A percentile compares a stretch with the other conserved stretches of the same genome.
These are phyloP conservation scores for Drosophila acutilabella DNA, from an alignment of 2,888 invertebrate genomes.

Conservation along the genomic window DNA sequence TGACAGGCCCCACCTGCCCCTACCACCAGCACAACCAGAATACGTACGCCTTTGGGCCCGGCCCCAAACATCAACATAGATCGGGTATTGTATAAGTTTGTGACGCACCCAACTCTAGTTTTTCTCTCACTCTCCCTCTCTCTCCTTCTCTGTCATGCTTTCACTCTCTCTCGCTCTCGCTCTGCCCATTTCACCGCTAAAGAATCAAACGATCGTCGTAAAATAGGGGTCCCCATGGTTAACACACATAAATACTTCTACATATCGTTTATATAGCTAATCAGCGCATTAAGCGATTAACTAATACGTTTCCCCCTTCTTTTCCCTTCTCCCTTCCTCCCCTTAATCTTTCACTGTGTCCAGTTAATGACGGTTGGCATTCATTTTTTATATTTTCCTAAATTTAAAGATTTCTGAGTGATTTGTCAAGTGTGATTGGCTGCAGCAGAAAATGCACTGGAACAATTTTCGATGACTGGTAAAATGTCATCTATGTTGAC, in stretches of 20 bases:
- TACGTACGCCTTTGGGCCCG: slow-evolving; percentile 8
- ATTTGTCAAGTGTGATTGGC: slow-evolving; percentile 34
- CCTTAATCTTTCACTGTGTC: background rate
- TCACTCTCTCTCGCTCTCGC: background rate
- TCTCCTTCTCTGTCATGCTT: background rate
- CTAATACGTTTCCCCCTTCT: slow-evolving; percentile 30
- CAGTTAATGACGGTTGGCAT: background rate
- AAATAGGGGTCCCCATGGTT: slow-evolving; percentile 28
- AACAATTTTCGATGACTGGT: too few species aligned
- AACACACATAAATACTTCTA: slow-evolving; percentile 19
- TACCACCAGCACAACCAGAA: slow-evolving; percentile 3
- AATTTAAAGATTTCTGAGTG: slow-evolving; percentile 15
- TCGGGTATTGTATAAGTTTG: slow-evolving; percentile 3
- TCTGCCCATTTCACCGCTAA: slow-evolving; percentile 26
- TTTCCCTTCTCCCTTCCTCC: background rate
- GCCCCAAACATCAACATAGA: slow-evolving; percentile 17
- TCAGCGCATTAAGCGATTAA: slow-evolving; percentile 56
- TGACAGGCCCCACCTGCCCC: slow-evolving; percentile 45
- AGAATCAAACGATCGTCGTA: slow-evolving; percentile 25
- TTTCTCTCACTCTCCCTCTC: background rate
- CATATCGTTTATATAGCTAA: slow-evolving; percentile 43
- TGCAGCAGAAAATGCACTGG: too few species aligned
- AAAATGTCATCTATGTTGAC: too few species aligned
- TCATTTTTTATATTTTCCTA: background rate
- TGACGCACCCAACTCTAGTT: slow-evolving; percentile 38